Percentiles rank a stretch among this genome's conserved stretches.
Evolutionary conservation across 2,888 invertebrate species (phyloP).

Genomic region (Eilema depressum): DNA sequence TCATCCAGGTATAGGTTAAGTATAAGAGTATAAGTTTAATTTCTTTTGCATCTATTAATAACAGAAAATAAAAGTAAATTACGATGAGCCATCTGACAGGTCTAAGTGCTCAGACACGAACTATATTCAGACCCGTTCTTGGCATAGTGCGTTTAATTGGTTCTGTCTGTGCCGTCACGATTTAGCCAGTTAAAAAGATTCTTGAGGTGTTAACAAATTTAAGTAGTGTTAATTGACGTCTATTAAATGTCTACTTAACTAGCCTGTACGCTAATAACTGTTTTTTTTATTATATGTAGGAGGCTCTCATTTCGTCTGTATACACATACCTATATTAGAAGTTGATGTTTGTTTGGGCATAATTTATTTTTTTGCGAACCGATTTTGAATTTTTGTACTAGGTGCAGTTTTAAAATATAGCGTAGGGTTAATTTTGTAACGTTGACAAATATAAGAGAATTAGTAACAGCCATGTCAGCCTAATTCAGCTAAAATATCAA

Average conservation of each 20-base stretch:
- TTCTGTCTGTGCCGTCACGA: not conserved
- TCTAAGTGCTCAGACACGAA: not conserved
- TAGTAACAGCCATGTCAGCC: no score
- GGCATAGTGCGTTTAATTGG: not conserved
- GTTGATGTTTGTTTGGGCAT: not conserved
- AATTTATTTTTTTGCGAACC: not conserved
- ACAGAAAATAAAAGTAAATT: not conserved
- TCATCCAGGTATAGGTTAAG: not conserved
- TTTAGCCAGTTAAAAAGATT: slow-evolving; percentile 2
- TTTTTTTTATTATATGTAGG: not conserved
- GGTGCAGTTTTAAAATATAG: not conserved
- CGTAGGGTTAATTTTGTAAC: not conserved
- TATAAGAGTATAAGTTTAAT: not conserved
- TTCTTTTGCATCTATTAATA: not conserved
- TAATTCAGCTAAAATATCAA: no score
- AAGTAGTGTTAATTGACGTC: slow-evolving; percentile 6
- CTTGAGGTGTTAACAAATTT: slow-evolving; percentile 4
- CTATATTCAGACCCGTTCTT: not conserved
- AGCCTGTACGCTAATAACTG: not conserved
- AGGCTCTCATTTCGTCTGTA: not conserved
- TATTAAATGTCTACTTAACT: not conserved
- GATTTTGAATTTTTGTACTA: not conserved
- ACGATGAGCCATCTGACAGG: not conserved
- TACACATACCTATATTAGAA: not conserved
- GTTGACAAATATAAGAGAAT: no score